Evolutionary conservation across 2,888 invertebrate species (phyloP), one percentile per base, ranked within the genome.

Genomic region (Hartigia nigra): DNA sequence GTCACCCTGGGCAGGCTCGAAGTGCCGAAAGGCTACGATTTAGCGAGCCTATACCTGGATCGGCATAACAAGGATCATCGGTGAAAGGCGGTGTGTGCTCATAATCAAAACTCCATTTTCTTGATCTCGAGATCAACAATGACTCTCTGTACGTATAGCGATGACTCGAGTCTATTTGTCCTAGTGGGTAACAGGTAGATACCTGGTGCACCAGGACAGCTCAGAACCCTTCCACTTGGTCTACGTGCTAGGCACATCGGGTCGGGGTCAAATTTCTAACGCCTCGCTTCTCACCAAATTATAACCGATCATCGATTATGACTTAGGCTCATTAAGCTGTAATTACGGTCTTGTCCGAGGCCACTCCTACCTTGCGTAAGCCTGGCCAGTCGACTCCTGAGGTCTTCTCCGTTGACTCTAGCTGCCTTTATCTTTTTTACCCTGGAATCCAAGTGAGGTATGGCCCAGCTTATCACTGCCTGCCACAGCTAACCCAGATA

Each of bases 271-370:
- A 72, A 31, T 74, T 70, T 78, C 76, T 76, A 75, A 36, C 77
- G 77, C 74, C 72, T 76, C 69, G 72, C 78, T 78, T 79, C 77
- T 77, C 79, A 69, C 76, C 75, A 80, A 83, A 82, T 86, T 81
- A 82, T 23, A 72, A 31, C 31, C 72, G 72, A 72, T 72, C 72
- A 31, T 75, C 75, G 35, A 75, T 75, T 75, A 75, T 37, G 75
- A 75, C 75, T 75, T 37, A 34, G 78, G 76, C 82, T 86, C 86
- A 83, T 86, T 86, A 86, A 78, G 76, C 70, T 78, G 81, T 86
- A 86, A 86, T 86, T 85, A 83, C 84, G 76, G 81, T 82, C 83
- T 81, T 77, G 80, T 85, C 80, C 78, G 77, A 70, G 74, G 74
- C 80, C 72, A 72, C 72, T 72, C 72, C 72, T 72, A 34, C 72